Evolutionary conservation across 2,797 vertebrate genomes (phyloP).

Genomic region (Furcifer pardalis): DNA sequence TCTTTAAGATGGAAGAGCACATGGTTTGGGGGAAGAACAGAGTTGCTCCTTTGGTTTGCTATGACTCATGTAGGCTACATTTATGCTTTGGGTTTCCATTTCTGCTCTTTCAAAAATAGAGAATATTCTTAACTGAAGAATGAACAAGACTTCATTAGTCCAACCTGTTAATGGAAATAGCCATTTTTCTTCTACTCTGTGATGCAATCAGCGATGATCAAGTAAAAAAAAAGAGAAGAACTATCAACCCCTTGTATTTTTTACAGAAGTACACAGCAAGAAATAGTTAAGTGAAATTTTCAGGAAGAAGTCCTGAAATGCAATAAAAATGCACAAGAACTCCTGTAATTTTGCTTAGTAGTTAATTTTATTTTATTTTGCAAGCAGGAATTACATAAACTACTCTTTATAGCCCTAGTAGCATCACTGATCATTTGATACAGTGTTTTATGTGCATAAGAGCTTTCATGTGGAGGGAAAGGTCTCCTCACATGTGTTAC

Average conservation of each 20-base stretch:
- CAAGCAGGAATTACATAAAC: no score
- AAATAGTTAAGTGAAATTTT: no score
- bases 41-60: neutral
- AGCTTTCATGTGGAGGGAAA: neutral
- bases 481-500: no score
- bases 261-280: no score
- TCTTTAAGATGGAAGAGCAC: conserved; percentile 6
- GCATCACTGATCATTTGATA: neutral
- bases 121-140: neutral
- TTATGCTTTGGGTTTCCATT: conserved; percentile 2
- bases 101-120: neutral
- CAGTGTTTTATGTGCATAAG: neutral
- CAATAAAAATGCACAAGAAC: no score
- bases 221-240: neutral
- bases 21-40: neutral
- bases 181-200: neutral
- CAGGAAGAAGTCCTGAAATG: no score
- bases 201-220: neutral
- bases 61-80: conserved; percentile 16
- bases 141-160: neutral
- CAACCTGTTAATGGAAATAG: no score
- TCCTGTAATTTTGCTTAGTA: no score
- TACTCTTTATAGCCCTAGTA: no score
- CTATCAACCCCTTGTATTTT: no score
- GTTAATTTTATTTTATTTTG: no score